These are phyloP conservation scores for Balaeniceps rex DNA, from an alignment of 2,113 vertebrate genomes.

Conservation along the genomic window DNA sequence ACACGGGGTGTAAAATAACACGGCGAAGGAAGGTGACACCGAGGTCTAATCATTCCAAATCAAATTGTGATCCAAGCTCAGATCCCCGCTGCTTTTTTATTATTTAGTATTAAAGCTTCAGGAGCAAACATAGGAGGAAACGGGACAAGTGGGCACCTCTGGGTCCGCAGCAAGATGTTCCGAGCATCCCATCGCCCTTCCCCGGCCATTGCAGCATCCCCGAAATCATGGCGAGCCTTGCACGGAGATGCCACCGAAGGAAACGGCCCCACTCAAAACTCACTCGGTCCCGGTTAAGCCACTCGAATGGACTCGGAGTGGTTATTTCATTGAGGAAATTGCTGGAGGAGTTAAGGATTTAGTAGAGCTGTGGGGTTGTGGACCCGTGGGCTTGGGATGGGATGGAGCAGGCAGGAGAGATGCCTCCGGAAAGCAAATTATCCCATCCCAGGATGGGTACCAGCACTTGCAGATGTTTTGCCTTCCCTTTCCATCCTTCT, in stretches of 20 bases:
- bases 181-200: background rate
- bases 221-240: rapidly evolving
- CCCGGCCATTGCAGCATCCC: background rate
- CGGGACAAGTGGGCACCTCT: background rate
- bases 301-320: rapidly evolving
- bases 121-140: background rate
- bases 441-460: background rate
- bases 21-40: background rate
- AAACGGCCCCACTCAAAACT: rapidly evolving
- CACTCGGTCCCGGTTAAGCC: rapidly evolving
- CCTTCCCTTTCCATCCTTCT: background rate
- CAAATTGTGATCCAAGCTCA: background rate
- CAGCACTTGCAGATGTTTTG: background rate
- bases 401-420: background rate
- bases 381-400: background rate
- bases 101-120: background rate
- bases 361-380: background rate
- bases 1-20: background rate
- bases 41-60: background rate
- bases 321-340: background rate
- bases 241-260: background rate
- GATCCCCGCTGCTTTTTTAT: background rate
- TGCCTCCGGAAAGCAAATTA: background rate
- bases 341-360: background rate
- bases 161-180: background rate